Conservation (phyloP, 2,113 vertebrate genomes). For the Nycticorax nycticorax region DNA sequence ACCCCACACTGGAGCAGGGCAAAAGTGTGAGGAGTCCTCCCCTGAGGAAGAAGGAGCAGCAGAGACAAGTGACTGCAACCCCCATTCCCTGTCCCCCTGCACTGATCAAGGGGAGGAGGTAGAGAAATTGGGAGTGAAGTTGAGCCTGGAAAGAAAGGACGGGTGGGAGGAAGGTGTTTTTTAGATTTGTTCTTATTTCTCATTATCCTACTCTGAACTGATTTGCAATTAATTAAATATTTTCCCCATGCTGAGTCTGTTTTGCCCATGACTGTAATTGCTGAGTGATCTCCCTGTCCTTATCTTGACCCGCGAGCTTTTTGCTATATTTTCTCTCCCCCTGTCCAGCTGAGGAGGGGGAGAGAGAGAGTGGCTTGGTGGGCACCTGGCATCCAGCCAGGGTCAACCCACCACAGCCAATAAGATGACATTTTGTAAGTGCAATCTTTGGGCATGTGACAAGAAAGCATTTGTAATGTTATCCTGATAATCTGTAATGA, state of each 20-base stretch:
- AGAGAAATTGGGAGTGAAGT: background rate
- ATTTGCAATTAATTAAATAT: background rate
- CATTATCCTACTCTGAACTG: background rate
- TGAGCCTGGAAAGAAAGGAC: background rate
- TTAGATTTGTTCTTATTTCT: background rate
- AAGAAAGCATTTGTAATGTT: background rate
- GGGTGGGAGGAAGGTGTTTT: accelerated
- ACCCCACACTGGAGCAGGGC: background rate
- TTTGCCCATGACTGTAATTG: background rate
- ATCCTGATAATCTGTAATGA: conserved; percentile 26
- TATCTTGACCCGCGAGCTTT: background rate
- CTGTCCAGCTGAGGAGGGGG: background rate
- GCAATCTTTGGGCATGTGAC: background rate
- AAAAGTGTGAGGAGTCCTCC: no score
- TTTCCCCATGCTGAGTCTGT: background rate
- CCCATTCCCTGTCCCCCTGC: accelerated
- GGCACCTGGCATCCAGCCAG: background rate
- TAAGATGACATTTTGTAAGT: background rate
- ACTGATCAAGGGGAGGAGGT: background rate
- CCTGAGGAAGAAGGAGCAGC: background rate
- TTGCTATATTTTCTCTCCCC: background rate
- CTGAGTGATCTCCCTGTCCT: background rate
- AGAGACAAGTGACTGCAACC: accelerated
- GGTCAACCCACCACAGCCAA: background rate
- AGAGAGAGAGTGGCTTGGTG: background rate